Percentiles rank a stretch among this genome's conserved stretches.
phyloP scores from a whole-genome alignment of 2,113 vertebrate species.

The Sarotherodon lohbergeri region DNA sequence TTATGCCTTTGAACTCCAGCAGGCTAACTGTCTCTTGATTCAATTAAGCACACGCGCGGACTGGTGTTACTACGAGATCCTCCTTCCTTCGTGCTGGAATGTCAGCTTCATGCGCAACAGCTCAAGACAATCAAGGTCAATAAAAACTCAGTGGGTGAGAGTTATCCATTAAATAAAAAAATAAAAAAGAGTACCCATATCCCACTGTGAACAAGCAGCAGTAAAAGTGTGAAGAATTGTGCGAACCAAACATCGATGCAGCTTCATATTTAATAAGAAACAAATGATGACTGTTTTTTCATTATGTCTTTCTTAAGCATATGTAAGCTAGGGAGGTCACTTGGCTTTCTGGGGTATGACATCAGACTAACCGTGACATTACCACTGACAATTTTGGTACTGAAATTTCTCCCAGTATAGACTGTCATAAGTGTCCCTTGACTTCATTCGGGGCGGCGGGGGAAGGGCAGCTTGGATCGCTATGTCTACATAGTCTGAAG shows the following conservation, averaged over 20 bases:
- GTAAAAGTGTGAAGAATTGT: background rate
- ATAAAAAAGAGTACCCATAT: background rate
- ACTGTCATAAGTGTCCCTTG: slow-evolving; percentile 46
- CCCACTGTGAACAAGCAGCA: slow-evolving; percentile 22
- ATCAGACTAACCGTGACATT: slow-evolving; percentile 2
- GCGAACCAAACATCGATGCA: rapidly evolving
- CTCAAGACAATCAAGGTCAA: slow-evolving; percentile 47
- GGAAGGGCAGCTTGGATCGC: slow-evolving; percentile 45
- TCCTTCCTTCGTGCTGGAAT: slow-evolving; percentile 32
- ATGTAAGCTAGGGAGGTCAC: background rate
- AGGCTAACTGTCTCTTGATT: slow-evolving; percentile 47
- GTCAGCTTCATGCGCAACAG: slow-evolving; percentile 46
- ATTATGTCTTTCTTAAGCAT: background rate
- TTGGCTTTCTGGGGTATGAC: slow-evolving; percentile 20
- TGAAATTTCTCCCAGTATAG: slow-evolving; percentile 50
- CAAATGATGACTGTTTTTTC: background rate
- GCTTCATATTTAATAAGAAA: background rate
- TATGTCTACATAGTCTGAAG: slow-evolving; percentile 11
- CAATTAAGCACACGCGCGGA: slow-evolving; percentile 18
- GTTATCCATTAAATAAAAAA: background rate
- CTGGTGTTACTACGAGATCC: slow-evolving; percentile 34
- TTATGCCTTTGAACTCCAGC: slow-evolving; percentile 39
- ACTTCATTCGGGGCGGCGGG: slow-evolving; percentile 40
- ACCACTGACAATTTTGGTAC: slow-evolving; percentile 31
- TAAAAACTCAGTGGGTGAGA: slow-evolving; percentile 34